Base-by-base conservation (phyloP, 2,888 invertebrate species). In the Gibbula magus region DNA sequence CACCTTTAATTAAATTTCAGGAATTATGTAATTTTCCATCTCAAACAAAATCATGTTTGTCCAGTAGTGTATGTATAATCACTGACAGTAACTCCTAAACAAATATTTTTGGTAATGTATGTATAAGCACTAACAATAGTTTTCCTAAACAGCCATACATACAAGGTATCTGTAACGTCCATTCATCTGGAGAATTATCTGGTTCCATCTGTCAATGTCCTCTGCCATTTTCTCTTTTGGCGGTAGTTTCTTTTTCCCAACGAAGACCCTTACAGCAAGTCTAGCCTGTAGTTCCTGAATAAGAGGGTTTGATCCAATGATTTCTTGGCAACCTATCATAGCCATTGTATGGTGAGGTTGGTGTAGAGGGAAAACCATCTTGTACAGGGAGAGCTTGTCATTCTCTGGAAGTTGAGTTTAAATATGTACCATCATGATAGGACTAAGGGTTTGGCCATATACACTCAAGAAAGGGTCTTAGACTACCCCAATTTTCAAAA, bases 311-410 rank as follows among this genome's bases (percentile, higher is more conserved):
- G 74, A 0, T 22, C 74, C 74, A 16, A 51, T 51, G 5, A 25
- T 20, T 2, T 25, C 51, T 13, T 51, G 51, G 8, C 39, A 51
- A 25, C 74, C 74, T 10, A 74, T 20, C 45, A 74, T 51, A 20
- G 74, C 45, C 74, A 74, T 10, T 2, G 74, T 74, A 29, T 25
- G 74, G 25, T 74, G 74, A n/a, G 16, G 74, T 67, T 29, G 20
- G 8, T 51, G 51, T 3, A 74, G 25, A 13, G 74, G 74, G 51
- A 74, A 74, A 16, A 74, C 25, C 51, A 51, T 16, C 51, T 51
- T 39, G 74, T 74, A 74, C 51, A 39, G 45, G 16, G 16, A 22
- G 16, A 45, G 20, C 25, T 74, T 74, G 13, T 22, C 32, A 16
- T 70, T 20, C 7, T 39, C 39, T 61, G 61, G 29, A 61, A 61